Base-by-base conservation (phyloP, 2,888 invertebrate species). In the Caenorhabditis sinica region DNA sequence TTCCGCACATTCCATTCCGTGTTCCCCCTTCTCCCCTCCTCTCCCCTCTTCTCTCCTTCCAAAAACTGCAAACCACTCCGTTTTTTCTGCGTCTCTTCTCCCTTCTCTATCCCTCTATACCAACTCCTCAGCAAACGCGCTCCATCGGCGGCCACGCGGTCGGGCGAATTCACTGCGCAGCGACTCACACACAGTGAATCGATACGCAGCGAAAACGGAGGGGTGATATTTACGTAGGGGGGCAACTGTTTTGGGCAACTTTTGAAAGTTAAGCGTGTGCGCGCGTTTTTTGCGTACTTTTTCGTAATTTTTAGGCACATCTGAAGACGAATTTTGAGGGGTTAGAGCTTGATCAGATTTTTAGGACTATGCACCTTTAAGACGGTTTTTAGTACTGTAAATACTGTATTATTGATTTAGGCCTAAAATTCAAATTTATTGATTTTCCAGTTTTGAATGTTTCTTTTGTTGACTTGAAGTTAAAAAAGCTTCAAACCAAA, bases 201-300 rank as follows among this genome's bases (percentile, higher is more conserved):
- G 83, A 83, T 83, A 83, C 83, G 71, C 0, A 83, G 77, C 25
- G 56, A 56, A 56, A n/a, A 49, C 61, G 11, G 56, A 36, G 33
- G 33, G 33, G 9, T 11, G 40, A 11, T 82, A 71, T 75, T 71
- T 82, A 82, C 72, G 82, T 49, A 82, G 45, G 20, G 2, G 53
- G 28, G 53, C 65, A 65, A 73, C 80, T 73, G 73, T 73, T 81
- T 81, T 60, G 79, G 79, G 79, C 51, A 65, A 79, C 65, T 66
- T 63, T 65, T 65, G 79, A 79, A 79, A 72, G 30, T 79, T 71
- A 8, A n/a, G n/a, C n/a, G n/a, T n/a, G n/a, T n/a, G n/a, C 20
- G 49, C n/a, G 20, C n/a, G 4, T 49, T 49, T 63, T 56, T 56
- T 56, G 28, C 11, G 28, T 56, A 5, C 3, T 56, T 23, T 53